Evolutionary conservation across 2,888 invertebrate genomes (phyloP).

Genomic region (Dryomyza anilis): DNA sequence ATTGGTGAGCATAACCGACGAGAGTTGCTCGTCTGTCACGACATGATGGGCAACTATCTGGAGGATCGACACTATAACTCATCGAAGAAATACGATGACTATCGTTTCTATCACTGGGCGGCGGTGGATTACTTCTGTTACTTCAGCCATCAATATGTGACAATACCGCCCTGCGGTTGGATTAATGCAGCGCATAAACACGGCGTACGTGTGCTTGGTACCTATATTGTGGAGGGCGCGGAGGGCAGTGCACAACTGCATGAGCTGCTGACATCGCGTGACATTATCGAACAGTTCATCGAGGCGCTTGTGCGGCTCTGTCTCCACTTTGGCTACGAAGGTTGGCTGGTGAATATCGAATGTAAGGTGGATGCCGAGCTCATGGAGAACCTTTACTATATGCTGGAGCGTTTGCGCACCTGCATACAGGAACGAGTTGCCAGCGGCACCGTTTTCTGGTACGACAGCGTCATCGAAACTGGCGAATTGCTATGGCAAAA

Average conservation of each 20-base stretch:
- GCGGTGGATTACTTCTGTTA: slow-evolving; percentile 93
- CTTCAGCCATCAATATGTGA: slow-evolving; percentile 93
- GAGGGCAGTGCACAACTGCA: slow-evolving; percentile 71
- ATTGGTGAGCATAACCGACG: slow-evolving; percentile 54
- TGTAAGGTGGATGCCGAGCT: slow-evolving; percentile 66
- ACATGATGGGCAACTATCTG: slow-evolving; percentile 93
- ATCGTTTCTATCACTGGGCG: slow-evolving; percentile 91
- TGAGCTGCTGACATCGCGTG: slow-evolving; percentile 68
- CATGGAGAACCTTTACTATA: slow-evolving; percentile 50
- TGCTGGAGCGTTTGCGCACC: slow-evolving; percentile 47
- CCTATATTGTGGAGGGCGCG: slow-evolving; percentile 87
- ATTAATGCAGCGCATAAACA: slow-evolving; percentile 89
- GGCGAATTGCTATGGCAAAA: slow-evolving; percentile 93
- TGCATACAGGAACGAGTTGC: slow-evolving; percentile 48
- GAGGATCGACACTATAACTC: slow-evolving; percentile 85
- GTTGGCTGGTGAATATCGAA: slow-evolving; percentile 97
- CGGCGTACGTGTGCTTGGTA: slow-evolving; percentile 89
- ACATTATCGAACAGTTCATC: slow-evolving; percentile 68
- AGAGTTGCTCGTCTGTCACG: slow-evolving; percentile 89
- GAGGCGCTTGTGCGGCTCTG: slow-evolving; percentile 75
- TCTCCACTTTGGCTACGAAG: slow-evolving; percentile 83
- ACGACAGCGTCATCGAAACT: slow-evolving; percentile 84
- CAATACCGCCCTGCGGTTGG: slow-evolving; percentile 93
- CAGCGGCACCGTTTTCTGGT: slow-evolving; percentile 85
- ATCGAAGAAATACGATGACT: slow-evolving; percentile 71